Evolutionary conservation across 2,888 invertebrate species (phyloP).

Genomic region (Artemia sinica): DNA sequence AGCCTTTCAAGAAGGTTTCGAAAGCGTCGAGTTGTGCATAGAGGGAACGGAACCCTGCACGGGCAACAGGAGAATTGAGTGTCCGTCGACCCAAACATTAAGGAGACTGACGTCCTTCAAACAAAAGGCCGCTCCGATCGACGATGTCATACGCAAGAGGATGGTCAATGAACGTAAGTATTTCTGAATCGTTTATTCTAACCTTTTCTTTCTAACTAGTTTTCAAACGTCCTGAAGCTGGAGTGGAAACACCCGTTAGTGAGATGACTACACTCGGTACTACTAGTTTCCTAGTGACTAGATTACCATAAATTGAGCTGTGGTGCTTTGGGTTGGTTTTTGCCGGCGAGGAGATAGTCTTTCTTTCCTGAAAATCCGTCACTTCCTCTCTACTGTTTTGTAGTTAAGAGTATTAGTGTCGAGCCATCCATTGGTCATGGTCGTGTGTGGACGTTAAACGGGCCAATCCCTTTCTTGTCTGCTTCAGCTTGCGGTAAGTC

Average conservation of each 20-base stretch:
- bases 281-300: conserved; percentile 5
- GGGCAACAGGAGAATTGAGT: neutral
- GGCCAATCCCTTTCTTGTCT: neutral
- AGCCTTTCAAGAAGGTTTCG: conserved; percentile 1
- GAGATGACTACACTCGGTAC: too few relatives aligned
- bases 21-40: neutral
- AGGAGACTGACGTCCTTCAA: neutral
- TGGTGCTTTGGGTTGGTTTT: conserved; percentile 2
- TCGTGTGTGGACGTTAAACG: conserved; percentile 3
- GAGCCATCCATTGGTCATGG: neutral
- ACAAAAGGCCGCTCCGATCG: neutral
- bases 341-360: neutral
- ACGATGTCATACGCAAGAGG: too few relatives aligned
- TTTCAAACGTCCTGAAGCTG: too few relatives aligned
- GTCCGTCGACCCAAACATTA: conserved; percentile 1
- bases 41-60: too few relatives aligned
- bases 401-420: conserved; percentile 4
- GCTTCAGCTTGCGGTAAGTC: conserved; percentile 7
- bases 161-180: too few relatives aligned
- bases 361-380: conserved; percentile 5
- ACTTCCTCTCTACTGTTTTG: conserved; percentile 1
- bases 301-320: neutral
- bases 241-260: too few relatives aligned
- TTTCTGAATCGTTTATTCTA: too few relatives aligned
- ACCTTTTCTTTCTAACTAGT: too few relatives aligned